Evolutionary conservation across 2,797 vertebrate genomes (phyloP).

Genomic region (Craterocephalus amniculus): DNA sequence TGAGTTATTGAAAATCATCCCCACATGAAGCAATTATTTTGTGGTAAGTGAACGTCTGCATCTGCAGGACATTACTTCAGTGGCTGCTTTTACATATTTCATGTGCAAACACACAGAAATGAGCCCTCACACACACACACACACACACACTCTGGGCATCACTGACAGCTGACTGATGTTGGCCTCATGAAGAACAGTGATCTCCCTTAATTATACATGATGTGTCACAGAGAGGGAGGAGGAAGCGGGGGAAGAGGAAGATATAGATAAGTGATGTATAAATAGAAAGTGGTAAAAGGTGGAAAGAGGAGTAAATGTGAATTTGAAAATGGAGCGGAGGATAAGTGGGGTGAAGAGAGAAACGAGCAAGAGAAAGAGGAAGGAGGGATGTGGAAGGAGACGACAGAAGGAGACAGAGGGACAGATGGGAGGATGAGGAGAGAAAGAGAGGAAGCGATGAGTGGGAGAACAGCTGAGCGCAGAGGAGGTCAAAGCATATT

Average conservation of each 20-base stretch:
- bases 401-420: background rate
- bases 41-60: constrained; percentile 45
- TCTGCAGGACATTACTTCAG: constrained; percentile 53
- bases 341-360: constrained; percentile 15
- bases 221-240: constrained; percentile 69
- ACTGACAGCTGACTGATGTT: constrained; percentile 75
- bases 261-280: constrained; percentile 49
- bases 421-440: constrained; percentile 17
- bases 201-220: constrained; percentile 82
- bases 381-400: constrained; percentile 2
- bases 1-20: background rate
- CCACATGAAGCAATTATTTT: background rate
- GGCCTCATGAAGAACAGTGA: constrained; percentile 75
- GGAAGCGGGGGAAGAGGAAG: background rate
- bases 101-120: constrained; percentile 33
- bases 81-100: constrained; percentile 59
- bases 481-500: constrained; percentile 61
- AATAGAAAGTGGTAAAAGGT: constrained; percentile 52
- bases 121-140: constrained; percentile 19
- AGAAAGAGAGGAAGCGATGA: constrained; percentile 29
- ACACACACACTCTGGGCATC: constrained; percentile 42
- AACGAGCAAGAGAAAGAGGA: constrained; percentile 8
- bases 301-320: constrained; percentile 31
- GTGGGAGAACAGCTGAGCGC: constrained; percentile 24
- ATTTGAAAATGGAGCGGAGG: constrained; percentile 44